phyloP scores from a whole-genome alignment of 2,888 invertebrate species.

The Coremacera marginata region DNA sequence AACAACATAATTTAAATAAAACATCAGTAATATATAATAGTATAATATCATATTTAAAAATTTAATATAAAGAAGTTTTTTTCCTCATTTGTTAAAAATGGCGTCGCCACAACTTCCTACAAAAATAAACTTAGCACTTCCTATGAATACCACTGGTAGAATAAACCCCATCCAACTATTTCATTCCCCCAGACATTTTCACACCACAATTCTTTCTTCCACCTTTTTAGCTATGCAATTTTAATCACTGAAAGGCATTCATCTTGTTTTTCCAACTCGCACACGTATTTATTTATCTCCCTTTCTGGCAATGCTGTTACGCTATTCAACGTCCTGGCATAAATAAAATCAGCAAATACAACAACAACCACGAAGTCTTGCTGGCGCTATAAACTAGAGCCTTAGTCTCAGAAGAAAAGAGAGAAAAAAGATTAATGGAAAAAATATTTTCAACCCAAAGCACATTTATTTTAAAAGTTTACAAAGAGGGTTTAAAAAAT shows the following conservation, averaged over 20 bases:
- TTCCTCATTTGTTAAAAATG: too few species aligned
- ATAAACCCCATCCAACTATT: not conserved
- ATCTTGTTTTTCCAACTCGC: conserved; percentile 61
- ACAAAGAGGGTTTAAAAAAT: conserved; percentile 14
- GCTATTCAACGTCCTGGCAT: not conserved
- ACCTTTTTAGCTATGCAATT: conserved; percentile 49
- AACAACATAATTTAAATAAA: too few species aligned
- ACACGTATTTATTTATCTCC: not conserved
- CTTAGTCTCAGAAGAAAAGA: conserved; percentile 35
- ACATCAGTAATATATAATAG: too few species aligned
- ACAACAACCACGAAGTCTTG: conserved; percentile 10
- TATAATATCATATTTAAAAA: too few species aligned
- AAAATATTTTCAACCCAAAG: conserved; percentile 14
- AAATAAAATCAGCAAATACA: conserved; percentile 29
- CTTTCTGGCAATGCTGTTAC: conserved; percentile 32
- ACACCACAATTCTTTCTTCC: not conserved
- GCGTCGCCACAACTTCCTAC: too few species aligned
- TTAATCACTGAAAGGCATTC: conserved; percentile 66
- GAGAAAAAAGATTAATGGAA: not conserved
- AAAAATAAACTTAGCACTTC: too few species aligned
- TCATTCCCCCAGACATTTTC: conserved; percentile 3
- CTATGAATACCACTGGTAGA: too few species aligned
- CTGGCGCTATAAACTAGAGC: conserved; percentile 1
- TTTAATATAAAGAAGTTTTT: too few species aligned
- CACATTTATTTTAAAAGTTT: conserved; percentile 35